phyloP scores from a whole-genome alignment of 2,888 invertebrate species.

The Idaea biselata region DNA sequence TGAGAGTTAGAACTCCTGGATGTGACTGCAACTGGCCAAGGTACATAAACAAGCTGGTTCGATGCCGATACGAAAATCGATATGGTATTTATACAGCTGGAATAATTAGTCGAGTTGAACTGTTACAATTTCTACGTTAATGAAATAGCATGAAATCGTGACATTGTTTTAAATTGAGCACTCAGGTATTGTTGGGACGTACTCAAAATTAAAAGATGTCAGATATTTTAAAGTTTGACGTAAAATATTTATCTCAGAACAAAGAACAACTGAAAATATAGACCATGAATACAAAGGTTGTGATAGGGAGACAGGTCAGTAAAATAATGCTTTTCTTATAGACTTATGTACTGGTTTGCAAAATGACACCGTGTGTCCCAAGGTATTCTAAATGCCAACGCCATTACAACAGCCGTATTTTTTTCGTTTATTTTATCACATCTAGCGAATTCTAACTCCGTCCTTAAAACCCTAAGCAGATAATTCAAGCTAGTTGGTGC shows the following conservation, averaged over 20 bases:
- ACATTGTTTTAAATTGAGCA: background rate
- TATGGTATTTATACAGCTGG: background rate
- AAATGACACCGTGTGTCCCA: too few species aligned
- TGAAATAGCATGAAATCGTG: constrained; percentile 10
- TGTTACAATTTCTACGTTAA: constrained; percentile 11
- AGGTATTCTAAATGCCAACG: too few species aligned
- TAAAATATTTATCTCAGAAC: background rate
- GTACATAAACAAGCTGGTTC: background rate
- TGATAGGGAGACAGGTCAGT: too few species aligned
- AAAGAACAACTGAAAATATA: background rate
- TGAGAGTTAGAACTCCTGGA: constrained; percentile 45
- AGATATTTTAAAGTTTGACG: background rate
- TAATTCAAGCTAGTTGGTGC: constrained; percentile 66
- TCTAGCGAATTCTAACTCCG: constrained; percentile 34
- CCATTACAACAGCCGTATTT: background rate
- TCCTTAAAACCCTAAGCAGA: constrained; percentile 63
- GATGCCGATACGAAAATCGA: background rate
- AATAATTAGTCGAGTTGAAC: background rate
- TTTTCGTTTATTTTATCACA: constrained; percentile 22
- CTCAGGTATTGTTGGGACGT: too few species aligned
- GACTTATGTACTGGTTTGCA: too few species aligned
- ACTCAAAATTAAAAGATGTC: background rate
- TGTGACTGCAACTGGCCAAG: constrained; percentile 23
- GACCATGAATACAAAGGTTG: too few species aligned
- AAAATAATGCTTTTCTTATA: too few species aligned